Evolutionary conservation across 2,797 vertebrate genomes (phyloP), one percentile per base, ranked within the genome.

Genomic region (Coranthus polyacanthus): DNA sequence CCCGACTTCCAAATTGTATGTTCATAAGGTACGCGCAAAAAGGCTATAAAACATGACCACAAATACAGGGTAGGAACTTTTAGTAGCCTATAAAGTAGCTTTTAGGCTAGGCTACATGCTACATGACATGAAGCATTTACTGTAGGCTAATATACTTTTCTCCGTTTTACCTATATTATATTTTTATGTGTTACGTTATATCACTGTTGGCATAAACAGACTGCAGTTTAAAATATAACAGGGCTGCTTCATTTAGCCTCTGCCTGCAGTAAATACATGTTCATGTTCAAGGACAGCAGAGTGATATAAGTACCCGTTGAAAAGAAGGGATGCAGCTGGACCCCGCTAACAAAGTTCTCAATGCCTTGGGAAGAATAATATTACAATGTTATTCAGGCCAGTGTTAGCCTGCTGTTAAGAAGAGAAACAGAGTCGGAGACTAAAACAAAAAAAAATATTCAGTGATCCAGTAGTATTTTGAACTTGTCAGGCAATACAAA

Each of bases 161-260:
- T 26, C 24, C 24, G 8, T 26, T 26, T 26, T 26, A 5, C 8
- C 8, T 26, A 26, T 2, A 7, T 7, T 26, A 26, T 26, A 26
- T 26, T 26, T 26, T 26, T 26, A 26, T n/a, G 24, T 26, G 24
- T 26, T 26, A 26, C 24, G 8, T 26, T 26, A 39, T n/a, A n/a
- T n/a, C 13, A 44, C 11, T 9, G 32, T 15, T 43, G 41, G 12
- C 21, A 70, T 52, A 18, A 13, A 62, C 26, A 62, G 24, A 21
- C 38, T 45, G 50, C 29, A 52, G 24, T 55, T 50, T 62, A 20
- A 78, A 49, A 58, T 16, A 15, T 47, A 20, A 21, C 36, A 16
- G 13, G 39, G 61, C 42, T 44, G 62, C 42, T 76, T 54, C 36
- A 59, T 77, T 60, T 68, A 59, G 64, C 34, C n/a, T 54, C 11